phyloP scores from a whole-genome alignment of 2,797 vertebrate species.

The Salmo trutta region DNA sequence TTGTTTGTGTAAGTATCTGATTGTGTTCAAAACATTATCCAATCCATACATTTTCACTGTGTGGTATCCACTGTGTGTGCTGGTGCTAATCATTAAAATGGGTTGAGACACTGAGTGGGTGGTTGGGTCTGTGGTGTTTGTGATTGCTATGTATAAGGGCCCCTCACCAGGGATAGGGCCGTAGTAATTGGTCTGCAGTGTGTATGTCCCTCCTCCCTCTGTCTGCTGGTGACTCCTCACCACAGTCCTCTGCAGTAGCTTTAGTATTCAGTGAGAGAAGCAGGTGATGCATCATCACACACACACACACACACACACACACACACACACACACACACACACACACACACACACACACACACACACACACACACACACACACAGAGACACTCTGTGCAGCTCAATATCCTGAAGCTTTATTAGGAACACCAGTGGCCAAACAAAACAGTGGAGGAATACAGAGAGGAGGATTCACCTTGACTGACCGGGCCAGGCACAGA shows the following conservation, averaged over 20 bases:
- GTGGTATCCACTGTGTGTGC: neutral
- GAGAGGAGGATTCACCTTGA: neutral
- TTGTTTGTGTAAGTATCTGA: neutral
- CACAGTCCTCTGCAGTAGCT: neutral
- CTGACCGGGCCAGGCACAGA: neutral
- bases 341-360: neutral
- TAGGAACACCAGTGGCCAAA: neutral
- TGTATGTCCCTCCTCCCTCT: neutral
- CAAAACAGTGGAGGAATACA: neutral
- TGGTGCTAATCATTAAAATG: neutral
- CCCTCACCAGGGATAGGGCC: neutral
- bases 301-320: conserved; percentile 6
- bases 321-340: neutral
- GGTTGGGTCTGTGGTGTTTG: neutral
- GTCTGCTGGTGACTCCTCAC: neutral
- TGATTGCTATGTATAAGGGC: conserved; percentile 4
- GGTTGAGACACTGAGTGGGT: neutral
- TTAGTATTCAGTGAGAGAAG: conserved; percentile 14
- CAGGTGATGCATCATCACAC: neutral
- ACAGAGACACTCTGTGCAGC: neutral
- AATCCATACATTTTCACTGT: neutral
- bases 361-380: neutral
- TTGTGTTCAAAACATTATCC: neutral
- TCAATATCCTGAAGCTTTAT: neutral
- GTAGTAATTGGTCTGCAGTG: neutral